Base-by-base conservation (phyloP, 2,888 invertebrate genomes). In the Diaperis boleti region DNA sequence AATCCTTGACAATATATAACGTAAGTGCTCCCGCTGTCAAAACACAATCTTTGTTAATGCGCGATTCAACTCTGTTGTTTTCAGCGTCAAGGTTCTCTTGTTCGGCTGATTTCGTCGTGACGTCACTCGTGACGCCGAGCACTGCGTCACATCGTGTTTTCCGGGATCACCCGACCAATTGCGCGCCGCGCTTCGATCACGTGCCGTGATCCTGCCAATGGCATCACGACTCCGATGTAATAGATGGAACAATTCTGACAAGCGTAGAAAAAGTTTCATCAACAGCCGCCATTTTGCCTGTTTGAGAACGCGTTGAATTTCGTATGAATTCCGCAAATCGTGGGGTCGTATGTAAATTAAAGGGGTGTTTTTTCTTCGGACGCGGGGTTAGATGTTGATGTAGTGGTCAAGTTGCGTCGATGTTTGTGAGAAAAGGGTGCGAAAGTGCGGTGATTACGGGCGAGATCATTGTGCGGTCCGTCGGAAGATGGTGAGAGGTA, bases 181-280 rank as follows among this genome's bases (percentile, higher is more conserved):
- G 69, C 52, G 62, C 45, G 26, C 47, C 52, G 49, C 57, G 33
- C 44, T 59, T 49, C 37, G 63, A 76, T 84, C 86, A 86, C 84
- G 82, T 86, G 86, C 74, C 33, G 62, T n/a, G 1, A 35, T 62
- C 62, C 64, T 65, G 64, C 84, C 84, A 84, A 85, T 85, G 70
- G 69, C 69, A 72, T 62, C 10, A 55, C 64, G 65, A 71, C 75
- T 76, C 79, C 81, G 77, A 76, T 74, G 79, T 81, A 79, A 79
- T 83, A 83, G 81, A 82, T 83, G 83, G 83, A 84, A 84, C 84
- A 86, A 86, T 90, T 91, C 89, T 92, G 92, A 92, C 92, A 92
- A 92, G 92, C 92, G 91, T 92, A 92, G 90, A 91, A 92, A 92
- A 93, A 92, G 89, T 92, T 91, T 91, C 91, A 92, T 92, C 92